Percentiles rank a stretch among this genome's conserved stretches.
Conservation (phyloP, 2,113 vertebrate species). For the Cercopithecus mona region DNA sequence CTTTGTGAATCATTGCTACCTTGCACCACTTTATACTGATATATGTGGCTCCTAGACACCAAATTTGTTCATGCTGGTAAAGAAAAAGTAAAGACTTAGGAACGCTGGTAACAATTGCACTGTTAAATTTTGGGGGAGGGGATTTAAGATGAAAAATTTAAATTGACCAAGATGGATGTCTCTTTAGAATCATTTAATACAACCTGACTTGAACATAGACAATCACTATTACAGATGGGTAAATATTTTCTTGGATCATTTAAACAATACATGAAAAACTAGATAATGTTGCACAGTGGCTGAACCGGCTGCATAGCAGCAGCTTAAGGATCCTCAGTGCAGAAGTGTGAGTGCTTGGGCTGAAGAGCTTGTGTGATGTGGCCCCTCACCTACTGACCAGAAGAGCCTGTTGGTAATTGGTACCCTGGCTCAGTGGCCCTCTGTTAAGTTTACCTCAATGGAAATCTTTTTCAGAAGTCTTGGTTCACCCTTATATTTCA, state of each 20-base stretch:
- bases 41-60: not conserved
- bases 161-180: not conserved
- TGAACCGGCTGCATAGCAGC: rapidly evolving
- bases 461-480: not conserved
- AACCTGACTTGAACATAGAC: not conserved
- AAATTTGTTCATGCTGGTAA: not conserved
- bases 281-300: not conserved
- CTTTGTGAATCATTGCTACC: not conserved
- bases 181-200: not conserved
- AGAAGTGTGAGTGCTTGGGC: no score
- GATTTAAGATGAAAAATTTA: not conserved
- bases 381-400: no score
- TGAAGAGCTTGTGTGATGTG: rapidly evolving
- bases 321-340: no score
- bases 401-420: not conserved
- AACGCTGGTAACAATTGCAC: not conserved
- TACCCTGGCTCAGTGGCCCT: not conserved
- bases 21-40: not conserved
- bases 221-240: not conserved
- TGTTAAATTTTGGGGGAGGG: not conserved
- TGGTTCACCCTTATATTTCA: not conserved
- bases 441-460: not conserved
- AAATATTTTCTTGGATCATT: not conserved
- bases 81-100: not conserved
- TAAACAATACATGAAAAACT: not conserved